A percentile compares a stretch with the other conserved stretches of the same genome.
Evolutionary conservation across 2,888 invertebrate genomes (phyloP).

Genomic region (Noctuana brunneofusca): DNA sequence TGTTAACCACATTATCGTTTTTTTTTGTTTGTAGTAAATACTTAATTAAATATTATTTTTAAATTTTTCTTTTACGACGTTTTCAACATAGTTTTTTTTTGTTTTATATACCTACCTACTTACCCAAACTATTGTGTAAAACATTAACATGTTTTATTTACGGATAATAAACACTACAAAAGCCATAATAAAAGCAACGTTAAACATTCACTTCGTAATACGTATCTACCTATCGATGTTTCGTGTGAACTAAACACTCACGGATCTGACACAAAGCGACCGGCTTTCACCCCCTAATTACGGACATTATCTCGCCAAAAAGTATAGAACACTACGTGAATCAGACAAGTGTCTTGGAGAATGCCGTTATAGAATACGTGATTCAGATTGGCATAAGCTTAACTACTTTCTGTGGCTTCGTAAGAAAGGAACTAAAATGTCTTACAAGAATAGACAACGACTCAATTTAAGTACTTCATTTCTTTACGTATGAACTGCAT

Average conservation of each 20-base stretch:
- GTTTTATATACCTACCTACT: neutral
- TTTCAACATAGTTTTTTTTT: no score
- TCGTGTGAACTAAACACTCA: constrained; percentile 40
- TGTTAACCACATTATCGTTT: neutral
- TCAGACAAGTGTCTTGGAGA: constrained; percentile 35
- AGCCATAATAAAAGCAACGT: neutral
- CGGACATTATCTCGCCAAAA: constrained; percentile 52
- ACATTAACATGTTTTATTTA: no score
- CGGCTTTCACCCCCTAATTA: constrained; percentile 73
- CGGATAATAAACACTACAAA: no score
- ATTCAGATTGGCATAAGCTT: constrained; percentile 6
- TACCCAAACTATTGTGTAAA: no score
- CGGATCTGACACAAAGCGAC: constrained; percentile 55
- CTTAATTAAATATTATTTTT: no score
- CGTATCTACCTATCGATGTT: neutral
- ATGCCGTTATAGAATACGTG: constrained; percentile 27
- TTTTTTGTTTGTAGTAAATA: neutral
- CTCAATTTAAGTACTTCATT: neutral
- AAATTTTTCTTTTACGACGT: no score
- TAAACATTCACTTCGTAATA: neutral
- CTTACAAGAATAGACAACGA: neutral
- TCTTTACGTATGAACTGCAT: no score
- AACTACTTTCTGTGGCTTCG: neutral
- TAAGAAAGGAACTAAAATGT: neutral
- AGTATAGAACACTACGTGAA: constrained; percentile 25